phyloP scores from a whole-genome alignment of 2,797 vertebrate genomes.

The Antennarius maculatus region DNA sequence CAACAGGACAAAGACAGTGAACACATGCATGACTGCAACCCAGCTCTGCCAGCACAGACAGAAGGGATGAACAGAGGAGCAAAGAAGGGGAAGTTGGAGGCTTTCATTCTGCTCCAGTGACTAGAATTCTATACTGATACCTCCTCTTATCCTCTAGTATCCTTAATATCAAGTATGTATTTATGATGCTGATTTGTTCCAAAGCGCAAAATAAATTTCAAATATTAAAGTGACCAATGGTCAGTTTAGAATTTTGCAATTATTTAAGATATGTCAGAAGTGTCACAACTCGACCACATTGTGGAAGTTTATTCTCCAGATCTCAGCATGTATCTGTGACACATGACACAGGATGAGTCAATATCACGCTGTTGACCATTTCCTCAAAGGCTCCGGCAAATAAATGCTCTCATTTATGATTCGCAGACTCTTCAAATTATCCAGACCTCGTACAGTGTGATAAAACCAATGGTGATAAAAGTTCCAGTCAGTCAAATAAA shows the following conservation, averaged over 20 bases:
- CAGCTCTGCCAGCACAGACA: constrained; percentile 49
- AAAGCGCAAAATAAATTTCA: rapidly evolving
- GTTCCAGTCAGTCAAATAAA: background rate
- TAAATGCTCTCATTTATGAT: constrained; percentile 28
- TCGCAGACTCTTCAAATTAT: background rate
- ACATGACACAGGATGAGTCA: constrained; percentile 73
- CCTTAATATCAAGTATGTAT: background rate
- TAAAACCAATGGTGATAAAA: background rate
- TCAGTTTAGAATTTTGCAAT: background rate
- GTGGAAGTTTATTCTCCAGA: constrained; percentile 9
- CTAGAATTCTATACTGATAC: constrained; percentile 17
- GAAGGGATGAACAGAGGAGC: constrained; percentile 26
- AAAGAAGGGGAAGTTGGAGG: constrained; percentile 60
- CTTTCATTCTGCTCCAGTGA: constrained; percentile 30
- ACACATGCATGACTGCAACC: constrained; percentile 68
- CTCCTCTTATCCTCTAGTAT: background rate
- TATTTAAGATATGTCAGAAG: background rate
- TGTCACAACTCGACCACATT: background rate
- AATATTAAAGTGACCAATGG: background rate
- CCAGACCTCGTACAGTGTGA: background rate
- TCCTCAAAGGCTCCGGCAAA: constrained; percentile 55
- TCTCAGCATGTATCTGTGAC: constrained; percentile 59
- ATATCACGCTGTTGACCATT: constrained; percentile 62
- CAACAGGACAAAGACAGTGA: constrained; percentile 43
- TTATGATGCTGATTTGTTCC: background rate